Evolutionary conservation across 2,797 vertebrate species (phyloP), one percentile per base, ranked within the genome.

Genomic region (Pteronotus mesoamericanus): DNA sequence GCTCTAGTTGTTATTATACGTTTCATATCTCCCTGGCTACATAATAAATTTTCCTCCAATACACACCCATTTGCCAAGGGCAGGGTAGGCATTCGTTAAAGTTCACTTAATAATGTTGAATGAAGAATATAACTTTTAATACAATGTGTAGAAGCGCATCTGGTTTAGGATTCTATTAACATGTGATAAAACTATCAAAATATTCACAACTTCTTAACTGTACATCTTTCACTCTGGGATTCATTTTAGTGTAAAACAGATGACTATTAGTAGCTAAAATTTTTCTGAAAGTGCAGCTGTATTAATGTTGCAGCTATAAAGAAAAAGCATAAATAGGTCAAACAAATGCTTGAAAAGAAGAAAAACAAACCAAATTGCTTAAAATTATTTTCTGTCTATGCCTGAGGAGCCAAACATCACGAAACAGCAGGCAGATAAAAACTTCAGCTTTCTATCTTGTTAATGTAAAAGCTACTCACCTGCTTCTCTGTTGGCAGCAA

Each of bases 291-390:
- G 16, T 78, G 10, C 26, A 96, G 42, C 78, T 93, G 53, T 74
- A 82, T 94, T 95, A 87, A 84, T 48, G 80, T 44, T 84, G 80
- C n/a, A 82, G n/a, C 55, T 84, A 0, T 87, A 94, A 89, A 95
- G 82, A 69, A 89, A 89, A 89, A 87, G 39, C 37, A 66, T 12
- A 95, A 89, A 91, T 37, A 93, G 61, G 48, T 91, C 48, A 77
- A 84, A 90, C 72, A 69, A 79, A 89, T 69, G n/a, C 59, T 92
- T 87, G 90, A 51, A 86, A 96, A 87, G 64, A 75, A 79, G 24
- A 61, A 66, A 91, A 92, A 71, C 26, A 91, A 92, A 39, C 2
- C n/a, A 74, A 87, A 89, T 90, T 82, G 42, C 44, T 89, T 80
- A n/a, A 34, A 90, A 85, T 94, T 77, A 44, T 46, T 95, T 91